A percentile compares a stretch with the other conserved stretches of the same genome.
These are phyloP conservation scores for Lutjanus campechanus DNA, from an alignment of 2,797 vertebrate genomes.

Conservation along the genomic window DNA sequence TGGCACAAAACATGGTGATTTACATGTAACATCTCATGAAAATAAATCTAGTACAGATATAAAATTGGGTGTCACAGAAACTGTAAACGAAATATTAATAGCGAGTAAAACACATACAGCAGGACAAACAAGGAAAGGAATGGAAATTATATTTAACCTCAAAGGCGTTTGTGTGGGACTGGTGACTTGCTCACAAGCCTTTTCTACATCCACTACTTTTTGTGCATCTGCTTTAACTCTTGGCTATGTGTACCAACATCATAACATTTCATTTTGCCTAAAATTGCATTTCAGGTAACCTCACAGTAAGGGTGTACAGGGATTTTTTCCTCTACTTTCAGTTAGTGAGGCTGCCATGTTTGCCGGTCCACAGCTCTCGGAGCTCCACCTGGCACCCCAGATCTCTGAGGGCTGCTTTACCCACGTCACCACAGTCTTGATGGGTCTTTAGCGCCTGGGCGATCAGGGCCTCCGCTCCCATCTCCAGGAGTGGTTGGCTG, in stretches of 20 bases:
- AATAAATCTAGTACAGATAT: slow-evolving; percentile 6
- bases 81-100: not conserved
- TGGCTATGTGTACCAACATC: slow-evolving; percentile 1
- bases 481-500: slow-evolving; percentile 90
- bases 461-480: slow-evolving; percentile 94
- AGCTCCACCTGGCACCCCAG: slow-evolving; percentile 95
- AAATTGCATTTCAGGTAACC: not conserved
- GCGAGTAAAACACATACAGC: not conserved
- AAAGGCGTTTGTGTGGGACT: not conserved
- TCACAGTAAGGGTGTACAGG: not conserved
- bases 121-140: slow-evolving; percentile 14
- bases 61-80: not conserved
- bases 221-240: slow-evolving; percentile 10
- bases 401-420: slow-evolving; percentile 93
- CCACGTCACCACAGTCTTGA: slow-evolving; percentile 90
- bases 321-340: slow-evolving; percentile 67
- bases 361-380: slow-evolving; percentile 95
- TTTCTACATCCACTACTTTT: slow-evolving; percentile 22
- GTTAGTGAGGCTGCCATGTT: slow-evolving; percentile 90
- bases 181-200: not conserved
- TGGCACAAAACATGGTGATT: slow-evolving; percentile 5
- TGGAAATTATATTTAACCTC: slow-evolving; percentile 1
- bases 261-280: slow-evolving; percentile 16
- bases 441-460: slow-evolving; percentile 87
- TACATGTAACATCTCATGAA: not conserved